These are phyloP conservation scores for Psittacula echo DNA, from an alignment of 2,797 vertebrate species.

Conservation along the genomic window DNA sequence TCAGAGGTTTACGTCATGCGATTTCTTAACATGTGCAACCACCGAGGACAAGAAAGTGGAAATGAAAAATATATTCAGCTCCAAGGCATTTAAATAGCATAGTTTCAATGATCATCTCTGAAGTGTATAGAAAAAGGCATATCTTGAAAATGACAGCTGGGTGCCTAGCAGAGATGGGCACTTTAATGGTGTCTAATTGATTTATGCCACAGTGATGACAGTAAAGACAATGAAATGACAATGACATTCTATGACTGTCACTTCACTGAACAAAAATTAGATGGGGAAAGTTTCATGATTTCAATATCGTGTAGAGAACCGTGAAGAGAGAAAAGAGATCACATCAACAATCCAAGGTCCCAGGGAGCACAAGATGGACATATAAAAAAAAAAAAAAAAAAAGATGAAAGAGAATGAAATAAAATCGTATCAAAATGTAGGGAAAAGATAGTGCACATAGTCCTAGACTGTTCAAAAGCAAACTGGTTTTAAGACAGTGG, in stretches of 20 bases:
- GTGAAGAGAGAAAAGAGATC: neutral
- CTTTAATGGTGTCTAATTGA: neutral
- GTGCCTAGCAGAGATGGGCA: neutral
- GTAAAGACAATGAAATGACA: slow-evolving; percentile 18
- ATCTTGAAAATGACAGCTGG: neutral
- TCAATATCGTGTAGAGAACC: neutral
- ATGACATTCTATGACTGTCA: neutral
- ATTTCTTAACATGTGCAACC: neutral
- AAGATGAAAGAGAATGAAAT: neutral
- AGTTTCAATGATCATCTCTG: slow-evolving; percentile 13
- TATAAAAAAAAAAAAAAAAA: neutral
- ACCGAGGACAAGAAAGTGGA: neutral
- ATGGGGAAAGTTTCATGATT: neutral
- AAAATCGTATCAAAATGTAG: neutral
- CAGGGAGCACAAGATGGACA: neutral
- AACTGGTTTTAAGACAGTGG: neutral
- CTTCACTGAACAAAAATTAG: neutral
- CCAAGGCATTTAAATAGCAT: neutral
- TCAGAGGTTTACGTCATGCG: neutral
- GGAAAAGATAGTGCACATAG: neutral
- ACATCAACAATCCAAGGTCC: neutral
- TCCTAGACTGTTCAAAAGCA: neutral
- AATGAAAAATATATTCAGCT: slow-evolving; percentile 35
- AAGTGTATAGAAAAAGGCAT: neutral
- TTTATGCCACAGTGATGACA: neutral